phyloP scores from a whole-genome alignment of 2,113 vertebrate genomes.

The Tylochromis polylepis region DNA sequence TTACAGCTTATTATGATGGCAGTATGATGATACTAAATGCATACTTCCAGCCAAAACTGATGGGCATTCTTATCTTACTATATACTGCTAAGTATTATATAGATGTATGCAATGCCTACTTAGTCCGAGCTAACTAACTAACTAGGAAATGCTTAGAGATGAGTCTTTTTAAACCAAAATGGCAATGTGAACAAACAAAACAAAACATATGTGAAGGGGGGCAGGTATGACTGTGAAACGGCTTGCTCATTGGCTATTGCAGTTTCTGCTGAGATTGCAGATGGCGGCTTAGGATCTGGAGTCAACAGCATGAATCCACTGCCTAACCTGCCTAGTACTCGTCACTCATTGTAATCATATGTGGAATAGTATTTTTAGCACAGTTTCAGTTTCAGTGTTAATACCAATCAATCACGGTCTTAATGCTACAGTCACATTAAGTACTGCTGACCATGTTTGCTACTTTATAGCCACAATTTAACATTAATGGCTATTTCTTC shows the following conservation, averaged over 20 bases:
- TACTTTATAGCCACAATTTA: neutral
- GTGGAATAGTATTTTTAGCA: neutral
- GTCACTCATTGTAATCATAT: rapidly evolving
- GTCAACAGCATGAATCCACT: neutral
- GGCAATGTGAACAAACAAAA: no score
- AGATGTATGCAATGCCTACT: neutral
- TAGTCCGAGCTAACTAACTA: neutral
- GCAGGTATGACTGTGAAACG: neutral
- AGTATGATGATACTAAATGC: rapidly evolving
- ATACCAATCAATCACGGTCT: neutral
- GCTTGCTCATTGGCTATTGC: neutral
- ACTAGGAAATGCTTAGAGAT: neutral
- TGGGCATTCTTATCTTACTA: neutral
- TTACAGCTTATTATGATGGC: neutral
- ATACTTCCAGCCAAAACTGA: rapidly evolving
- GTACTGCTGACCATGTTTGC: neutral
- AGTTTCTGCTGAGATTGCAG: neutral
- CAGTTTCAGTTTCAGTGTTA: neutral
- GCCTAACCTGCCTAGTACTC: neutral
- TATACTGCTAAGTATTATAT: neutral
- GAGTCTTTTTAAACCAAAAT: no score
- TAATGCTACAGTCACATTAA: neutral
- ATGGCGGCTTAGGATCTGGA: neutral
- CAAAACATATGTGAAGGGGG: neutral
- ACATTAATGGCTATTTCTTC: neutral